A percentile compares a stretch with the other conserved stretches of the same genome.
These are phyloP conservation scores for Calephelis virginiensis DNA, from an alignment of 1,140 invertebrate genomes.

Conservation along the genomic window DNA sequence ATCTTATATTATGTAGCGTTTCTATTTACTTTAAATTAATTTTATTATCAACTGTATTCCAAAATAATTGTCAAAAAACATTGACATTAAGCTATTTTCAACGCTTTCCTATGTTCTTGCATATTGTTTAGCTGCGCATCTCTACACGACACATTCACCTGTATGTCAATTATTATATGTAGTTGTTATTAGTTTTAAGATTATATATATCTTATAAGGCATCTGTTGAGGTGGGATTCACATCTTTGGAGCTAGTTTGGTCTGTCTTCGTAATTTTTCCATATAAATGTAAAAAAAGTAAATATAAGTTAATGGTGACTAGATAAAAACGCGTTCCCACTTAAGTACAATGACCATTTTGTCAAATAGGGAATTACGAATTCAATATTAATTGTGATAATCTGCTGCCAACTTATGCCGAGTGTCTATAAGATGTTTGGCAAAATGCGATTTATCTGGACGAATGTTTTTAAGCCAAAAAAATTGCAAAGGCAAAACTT, in stretches of 20 bases:
- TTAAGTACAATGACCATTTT: too few species aligned
- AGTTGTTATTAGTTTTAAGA: slow-evolving; percentile 1
- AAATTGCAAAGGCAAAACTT: too few species aligned
- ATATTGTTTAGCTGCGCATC: slow-evolving; percentile 3
- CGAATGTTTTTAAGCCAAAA: too few species aligned
- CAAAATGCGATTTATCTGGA: too few species aligned
- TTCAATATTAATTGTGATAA: too few species aligned
- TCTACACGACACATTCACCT: neutral
- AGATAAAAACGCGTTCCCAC: too few species aligned
- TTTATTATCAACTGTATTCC: neutral
- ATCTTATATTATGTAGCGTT: too few species aligned
- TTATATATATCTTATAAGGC: neutral
- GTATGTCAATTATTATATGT: neutral
- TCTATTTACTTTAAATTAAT: too few species aligned
- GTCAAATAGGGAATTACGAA: too few species aligned
- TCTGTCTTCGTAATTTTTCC: neutral
- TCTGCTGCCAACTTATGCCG: too few species aligned
- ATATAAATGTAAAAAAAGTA: neutral
- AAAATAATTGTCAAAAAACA: neutral
- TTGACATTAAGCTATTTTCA: neutral
- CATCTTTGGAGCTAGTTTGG: neutral
- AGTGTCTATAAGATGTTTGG: too few species aligned
- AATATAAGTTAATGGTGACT: neutral
- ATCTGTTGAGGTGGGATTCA: neutral
- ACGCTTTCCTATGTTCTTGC: neutral